These are phyloP conservation scores for Argopecten irradians DNA, from an alignment of 1,140 invertebrate genomes.

Conservation along the genomic window DNA sequence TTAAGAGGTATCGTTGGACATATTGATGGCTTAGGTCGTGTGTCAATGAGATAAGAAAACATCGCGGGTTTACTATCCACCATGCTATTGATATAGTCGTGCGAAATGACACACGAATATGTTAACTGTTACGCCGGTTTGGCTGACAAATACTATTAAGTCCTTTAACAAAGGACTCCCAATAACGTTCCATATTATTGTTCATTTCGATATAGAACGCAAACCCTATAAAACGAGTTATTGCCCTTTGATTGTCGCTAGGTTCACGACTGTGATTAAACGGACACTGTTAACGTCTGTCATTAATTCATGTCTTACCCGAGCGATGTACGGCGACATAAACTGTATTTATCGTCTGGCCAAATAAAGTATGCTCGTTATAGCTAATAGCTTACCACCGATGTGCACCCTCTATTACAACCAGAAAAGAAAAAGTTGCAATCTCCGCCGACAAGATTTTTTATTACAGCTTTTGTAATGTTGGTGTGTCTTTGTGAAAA, in stretches of 20 bases:
- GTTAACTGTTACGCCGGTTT: background rate
- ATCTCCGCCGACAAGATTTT: background rate
- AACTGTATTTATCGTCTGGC: background rate
- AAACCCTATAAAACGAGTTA: background rate
- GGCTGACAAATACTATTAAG: background rate
- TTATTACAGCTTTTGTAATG: no score
- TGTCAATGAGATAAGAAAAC: background rate
- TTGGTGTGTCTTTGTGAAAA: no score
- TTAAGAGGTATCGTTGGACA: background rate
- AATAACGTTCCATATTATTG: background rate
- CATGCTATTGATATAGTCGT: background rate
- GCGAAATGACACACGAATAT: background rate
- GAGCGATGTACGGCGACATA: background rate
- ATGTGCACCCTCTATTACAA: background rate
- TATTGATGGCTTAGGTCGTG: background rate
- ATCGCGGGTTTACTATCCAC: background rate
- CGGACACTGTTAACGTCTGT: background rate
- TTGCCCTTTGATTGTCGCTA: background rate
- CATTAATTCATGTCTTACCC: background rate
- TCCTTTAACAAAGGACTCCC: background rate
- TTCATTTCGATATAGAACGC: background rate
- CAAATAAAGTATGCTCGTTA: background rate
- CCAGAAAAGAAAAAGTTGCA: background rate
- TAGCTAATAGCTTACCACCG: no score
- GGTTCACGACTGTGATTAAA: constrained; percentile 4